Base-by-base conservation (phyloP, 2,113 vertebrate genomes). In the Cairina moschata region DNA sequence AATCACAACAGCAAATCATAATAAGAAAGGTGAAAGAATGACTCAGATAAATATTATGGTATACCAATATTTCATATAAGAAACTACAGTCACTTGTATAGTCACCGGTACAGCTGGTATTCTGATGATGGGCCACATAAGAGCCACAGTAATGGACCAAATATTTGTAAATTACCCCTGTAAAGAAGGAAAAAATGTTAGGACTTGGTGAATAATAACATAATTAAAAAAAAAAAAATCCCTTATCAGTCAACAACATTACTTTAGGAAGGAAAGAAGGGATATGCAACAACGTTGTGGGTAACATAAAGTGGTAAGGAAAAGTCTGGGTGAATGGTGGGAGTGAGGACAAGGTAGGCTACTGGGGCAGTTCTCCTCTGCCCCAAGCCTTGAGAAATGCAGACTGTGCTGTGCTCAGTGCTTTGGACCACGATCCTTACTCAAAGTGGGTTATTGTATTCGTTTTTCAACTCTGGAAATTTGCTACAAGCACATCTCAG, bases 401-500 rank as follows among this genome's bases (percentile, higher is more conserved):
- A 46, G 88, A 26, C 38, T 63, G 50, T 34, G 31, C 55, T 67
- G 46, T 20, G 72, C 32, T 86, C 56, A 15, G 32, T 26, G 72
- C 48, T 65, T 40, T 11, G 17, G 28, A 4, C 69, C 31, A 38
- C 15, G 80, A 9, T 62, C 69, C 84, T 46, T 46, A 23, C 38
- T 66, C 74, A 38, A 28, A 36, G 46, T n/a, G 26, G n/a, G n/a
- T 42, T 84, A 28, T 23, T 89, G 67, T 16, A 36, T n/a, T 59
- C 1, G 8, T 7, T 89, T 82, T 85, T 79, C 62, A 80, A 22
- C 58, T 85, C 88, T 95, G 86, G 86, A 91, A 96, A 93, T 87
- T 69, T 91, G 77, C 62, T 96, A 63, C 88, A 89, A 96, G 86
- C 14, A 40, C 58, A 96, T 85, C 86, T 79, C 83, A 85, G 95